Evolutionary conservation across 2,113 vertebrate species (phyloP).

Genomic region (Oxygymnocypris stewartii): DNA sequence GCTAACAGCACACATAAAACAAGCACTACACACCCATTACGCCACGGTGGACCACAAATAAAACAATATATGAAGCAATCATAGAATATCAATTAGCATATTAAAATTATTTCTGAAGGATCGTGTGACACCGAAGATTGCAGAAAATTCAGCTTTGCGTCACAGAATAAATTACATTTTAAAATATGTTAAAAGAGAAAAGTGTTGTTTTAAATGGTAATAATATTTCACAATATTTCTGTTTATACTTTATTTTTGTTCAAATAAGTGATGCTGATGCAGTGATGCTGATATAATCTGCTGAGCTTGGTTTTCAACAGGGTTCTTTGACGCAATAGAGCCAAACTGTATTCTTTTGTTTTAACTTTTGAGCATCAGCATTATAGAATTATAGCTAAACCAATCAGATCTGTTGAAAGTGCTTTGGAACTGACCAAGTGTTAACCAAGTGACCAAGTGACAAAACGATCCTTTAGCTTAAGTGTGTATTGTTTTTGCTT

Average conservation of each 20-base stretch:
- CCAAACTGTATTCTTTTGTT: background rate
- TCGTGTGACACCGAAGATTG: background rate
- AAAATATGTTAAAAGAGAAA: background rate
- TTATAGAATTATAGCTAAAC: background rate
- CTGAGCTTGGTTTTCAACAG: conserved; percentile 2
- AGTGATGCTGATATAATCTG: no score
- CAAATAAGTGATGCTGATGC: no score
- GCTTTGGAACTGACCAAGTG: background rate
- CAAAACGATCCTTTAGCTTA: no score
- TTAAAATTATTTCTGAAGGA: background rate
- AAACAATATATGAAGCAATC: background rate
- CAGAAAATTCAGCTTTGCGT: background rate
- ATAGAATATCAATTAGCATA: background rate
- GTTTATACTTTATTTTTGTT: no score
- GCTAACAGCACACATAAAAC: background rate
- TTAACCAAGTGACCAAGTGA: background rate
- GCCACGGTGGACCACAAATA: background rate
- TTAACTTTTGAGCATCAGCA: background rate
- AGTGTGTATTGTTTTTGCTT: no score
- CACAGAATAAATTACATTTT: background rate
- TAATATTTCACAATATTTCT: background rate
- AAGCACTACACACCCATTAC: background rate
- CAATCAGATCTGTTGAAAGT: conserved; percentile 4
- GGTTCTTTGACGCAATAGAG: background rate
- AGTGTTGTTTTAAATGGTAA: background rate